These are phyloP conservation scores for Heliconius hewitsoni DNA, from an alignment of 1,140 invertebrate species.

Conservation along the genomic window DNA sequence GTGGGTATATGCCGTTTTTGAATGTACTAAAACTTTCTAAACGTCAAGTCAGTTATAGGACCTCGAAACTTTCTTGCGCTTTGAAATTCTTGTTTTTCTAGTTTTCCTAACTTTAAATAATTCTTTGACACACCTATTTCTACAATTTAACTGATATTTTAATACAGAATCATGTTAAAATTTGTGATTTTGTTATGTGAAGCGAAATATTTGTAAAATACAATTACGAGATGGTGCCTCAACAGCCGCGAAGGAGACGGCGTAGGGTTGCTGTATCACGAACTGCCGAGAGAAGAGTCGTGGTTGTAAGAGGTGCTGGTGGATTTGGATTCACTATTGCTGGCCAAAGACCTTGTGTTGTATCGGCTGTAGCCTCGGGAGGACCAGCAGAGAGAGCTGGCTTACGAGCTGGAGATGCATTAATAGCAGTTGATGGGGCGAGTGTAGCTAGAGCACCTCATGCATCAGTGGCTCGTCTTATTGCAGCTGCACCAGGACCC, in stretches of 20 bases:
- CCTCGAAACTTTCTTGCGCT: constrained; percentile 69
- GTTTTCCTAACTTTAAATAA: constrained; percentile 51
- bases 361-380: constrained; percentile 66
- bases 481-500: constrained; percentile 89
- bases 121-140: constrained; percentile 21
- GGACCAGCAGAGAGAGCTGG: constrained; percentile 85
- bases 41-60: constrained; percentile 70
- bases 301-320: constrained; percentile 90
- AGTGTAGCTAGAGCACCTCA: constrained; percentile 94
- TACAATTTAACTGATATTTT: constrained; percentile 21
- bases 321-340: constrained; percentile 80
- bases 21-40: constrained; percentile 76
- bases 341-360: constrained; percentile 72
- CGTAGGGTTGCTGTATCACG: constrained; percentile 88
- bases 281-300: constrained; percentile 88
- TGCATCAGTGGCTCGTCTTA: constrained; percentile 95
- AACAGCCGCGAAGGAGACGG: constrained; percentile 88
- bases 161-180: constrained; percentile 24
- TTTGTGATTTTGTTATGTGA: constrained; percentile 5
- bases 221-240: constrained; percentile 71
- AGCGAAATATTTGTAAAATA: neutral
- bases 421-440: constrained; percentile 94
- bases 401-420: constrained; percentile 93
- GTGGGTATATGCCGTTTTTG: constrained; percentile 47
- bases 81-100: constrained; percentile 73